These are phyloP conservation scores for Drosophila testacea DNA, from an alignment of 2,888 invertebrate species.

Conservation along the genomic window DNA sequence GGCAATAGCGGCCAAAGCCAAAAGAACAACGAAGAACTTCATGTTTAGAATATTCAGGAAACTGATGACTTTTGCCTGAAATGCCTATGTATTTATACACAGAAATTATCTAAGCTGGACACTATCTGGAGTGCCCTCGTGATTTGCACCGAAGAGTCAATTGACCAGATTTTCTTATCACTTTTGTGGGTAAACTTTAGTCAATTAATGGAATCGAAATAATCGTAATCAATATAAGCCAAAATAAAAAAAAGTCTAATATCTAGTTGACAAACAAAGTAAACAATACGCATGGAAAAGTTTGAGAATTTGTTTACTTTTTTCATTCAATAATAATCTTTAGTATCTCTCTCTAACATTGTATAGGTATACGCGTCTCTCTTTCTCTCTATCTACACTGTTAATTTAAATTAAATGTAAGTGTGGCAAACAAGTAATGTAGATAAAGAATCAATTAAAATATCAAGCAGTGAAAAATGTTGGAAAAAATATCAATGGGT, in stretches of 20 bases:
- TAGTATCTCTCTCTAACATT: not conserved
- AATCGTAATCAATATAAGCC: not conserved
- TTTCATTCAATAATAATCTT: not conserved
- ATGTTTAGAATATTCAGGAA: constrained; percentile 32
- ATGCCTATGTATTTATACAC: constrained; percentile 33
- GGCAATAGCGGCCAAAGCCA: constrained; percentile 58
- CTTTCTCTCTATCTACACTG: not conserved
- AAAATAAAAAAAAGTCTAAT: constrained; percentile 9
- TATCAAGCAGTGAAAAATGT: too few species aligned
- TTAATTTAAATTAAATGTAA: too few species aligned
- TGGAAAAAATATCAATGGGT: too few species aligned
- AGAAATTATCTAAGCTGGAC: constrained; percentile 7
- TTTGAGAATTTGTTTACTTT: constrained; percentile 6
- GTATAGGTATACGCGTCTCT: not conserved
- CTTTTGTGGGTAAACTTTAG: constrained; percentile 6
- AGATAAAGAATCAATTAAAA: too few species aligned
- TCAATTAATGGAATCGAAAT: constrained; percentile 18
- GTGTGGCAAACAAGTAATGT: too few species aligned
- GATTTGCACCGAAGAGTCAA: constrained; percentile 11
- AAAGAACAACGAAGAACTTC: constrained; percentile 44
- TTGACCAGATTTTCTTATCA: constrained; percentile 9
- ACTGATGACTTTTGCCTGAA: constrained; percentile 35
- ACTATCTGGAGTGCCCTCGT: constrained; percentile 19
- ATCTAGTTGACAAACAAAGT: constrained; percentile 11
- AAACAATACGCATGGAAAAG: constrained; percentile 15